Evolutionary conservation across 2,888 invertebrate genomes (phyloP).

Genomic region (Drosophila diplacantha): DNA sequence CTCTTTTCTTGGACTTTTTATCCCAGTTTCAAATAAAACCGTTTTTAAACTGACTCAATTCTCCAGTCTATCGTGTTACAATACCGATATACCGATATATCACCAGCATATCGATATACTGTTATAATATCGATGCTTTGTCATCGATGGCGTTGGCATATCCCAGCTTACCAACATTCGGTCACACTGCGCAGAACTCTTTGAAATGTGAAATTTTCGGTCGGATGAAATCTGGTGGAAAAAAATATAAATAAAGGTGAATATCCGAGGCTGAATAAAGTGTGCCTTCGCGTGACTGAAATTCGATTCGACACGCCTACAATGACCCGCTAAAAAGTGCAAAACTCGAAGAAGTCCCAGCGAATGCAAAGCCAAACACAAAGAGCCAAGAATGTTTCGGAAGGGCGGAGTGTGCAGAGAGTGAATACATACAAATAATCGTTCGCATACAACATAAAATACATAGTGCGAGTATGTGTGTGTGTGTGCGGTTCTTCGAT

Average conservation of each 20-base stretch:
- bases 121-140: background rate
- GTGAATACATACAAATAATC: conserved; percentile 27
- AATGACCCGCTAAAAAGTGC: conserved; percentile 2
- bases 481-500: conserved; percentile 3
- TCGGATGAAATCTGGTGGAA: conserved; percentile 16
- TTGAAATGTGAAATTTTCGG: conserved; percentile 23
- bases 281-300: conserved; percentile 18
- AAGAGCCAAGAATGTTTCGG: conserved; percentile 28
- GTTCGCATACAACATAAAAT: conserved; percentile 5
- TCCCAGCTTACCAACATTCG: background rate
- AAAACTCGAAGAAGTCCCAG: conserved; percentile 4
- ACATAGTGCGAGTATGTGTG: conserved; percentile 4
- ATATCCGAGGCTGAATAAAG: conserved; percentile 20
- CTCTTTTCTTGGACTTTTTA: background rate
- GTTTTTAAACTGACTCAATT: background rate
- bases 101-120: background rate
- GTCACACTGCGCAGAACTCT: conserved; percentile 25
- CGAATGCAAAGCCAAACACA: conserved; percentile 18
- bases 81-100: background rate
- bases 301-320: conserved; percentile 2
- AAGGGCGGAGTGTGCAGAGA: conserved; percentile 34
- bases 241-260: conserved; percentile 21
- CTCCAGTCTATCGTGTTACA: background rate
- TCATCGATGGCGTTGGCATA: background rate
- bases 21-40: background rate